These are phyloP conservation scores for Grus americana DNA, from an alignment of 2,113 vertebrate species.

Conservation along the genomic window DNA sequence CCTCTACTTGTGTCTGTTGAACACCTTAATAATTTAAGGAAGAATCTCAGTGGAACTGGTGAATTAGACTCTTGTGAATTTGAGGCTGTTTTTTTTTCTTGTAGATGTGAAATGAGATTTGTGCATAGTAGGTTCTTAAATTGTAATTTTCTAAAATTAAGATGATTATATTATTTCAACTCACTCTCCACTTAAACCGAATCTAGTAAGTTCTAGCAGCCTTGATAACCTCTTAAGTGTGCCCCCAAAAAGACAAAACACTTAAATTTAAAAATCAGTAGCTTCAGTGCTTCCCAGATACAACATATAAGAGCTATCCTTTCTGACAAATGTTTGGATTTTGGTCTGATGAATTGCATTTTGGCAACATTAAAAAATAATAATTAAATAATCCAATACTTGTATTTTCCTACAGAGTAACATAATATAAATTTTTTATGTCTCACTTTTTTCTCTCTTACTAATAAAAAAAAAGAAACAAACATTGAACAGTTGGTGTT, in stretches of 20 bases:
- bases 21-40: background rate
- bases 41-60: background rate
- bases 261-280: constrained; percentile 63
- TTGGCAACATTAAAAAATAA: background rate
- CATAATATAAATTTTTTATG: constrained; percentile 24
- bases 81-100: background rate
- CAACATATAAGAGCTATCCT: constrained; percentile 15
- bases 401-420: background rate
- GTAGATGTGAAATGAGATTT: background rate
- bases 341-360: constrained; percentile 44
- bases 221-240: background rate
- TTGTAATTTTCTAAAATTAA: background rate
- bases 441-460: background rate
- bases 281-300: constrained; percentile 20
- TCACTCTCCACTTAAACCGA: background rate
- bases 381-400: background rate
- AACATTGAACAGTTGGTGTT: background rate
- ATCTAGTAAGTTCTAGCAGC: background rate
- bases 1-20: background rate
- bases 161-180: background rate
- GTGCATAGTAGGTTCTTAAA: background rate
- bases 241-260: background rate
- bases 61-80: background rate
- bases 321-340: constrained; percentile 44
- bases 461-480: background rate